A percentile compares a stretch with the other conserved stretches of the same genome.
Conservation (phyloP, 2,888 invertebrate species). For the Leucophora obtusa region DNA sequence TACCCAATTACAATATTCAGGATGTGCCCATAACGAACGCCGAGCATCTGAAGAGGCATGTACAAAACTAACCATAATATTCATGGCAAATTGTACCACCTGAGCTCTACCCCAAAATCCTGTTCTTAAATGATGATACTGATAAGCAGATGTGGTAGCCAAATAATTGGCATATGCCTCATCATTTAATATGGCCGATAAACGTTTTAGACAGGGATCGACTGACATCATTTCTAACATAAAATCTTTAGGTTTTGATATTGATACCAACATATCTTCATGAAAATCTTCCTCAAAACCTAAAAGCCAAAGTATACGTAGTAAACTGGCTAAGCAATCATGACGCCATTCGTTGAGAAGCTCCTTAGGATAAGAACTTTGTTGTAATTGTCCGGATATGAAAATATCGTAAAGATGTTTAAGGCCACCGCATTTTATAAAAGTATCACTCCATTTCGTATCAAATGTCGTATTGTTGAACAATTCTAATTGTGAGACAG, state of each 20-base stretch:
- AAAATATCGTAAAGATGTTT: conserved; percentile 94
- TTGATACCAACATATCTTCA: conserved; percentile 81
- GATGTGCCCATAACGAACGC: conserved; percentile 86
- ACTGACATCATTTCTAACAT: conserved; percentile 91
- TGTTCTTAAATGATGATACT: conserved; percentile 91
- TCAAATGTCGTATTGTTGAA: conserved; percentile 52
- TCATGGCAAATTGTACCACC: conserved; percentile 95
- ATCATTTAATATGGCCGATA: conserved; percentile 92
- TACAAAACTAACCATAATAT: conserved; percentile 94
- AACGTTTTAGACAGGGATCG: conserved; percentile 88
- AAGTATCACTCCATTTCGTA: conserved; percentile 86
- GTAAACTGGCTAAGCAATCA: conserved; percentile 92
- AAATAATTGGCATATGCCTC: conserved; percentile 83
- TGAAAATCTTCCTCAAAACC: conserved; percentile 83
- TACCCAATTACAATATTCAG: conserved; percentile 88
- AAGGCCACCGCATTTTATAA: conserved; percentile 92
- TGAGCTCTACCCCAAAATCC: conserved; percentile 96
- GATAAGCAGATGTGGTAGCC: conserved; percentile 75
- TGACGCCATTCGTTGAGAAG: conserved; percentile 90
- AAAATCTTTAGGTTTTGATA: conserved; percentile 81
- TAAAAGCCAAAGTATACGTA: conserved; percentile 91
- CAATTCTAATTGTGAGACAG: conserved; percentile 35
- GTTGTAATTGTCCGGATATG: conserved; percentile 90
- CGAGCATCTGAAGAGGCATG: conserved; percentile 91
- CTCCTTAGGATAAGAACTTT: conserved; percentile 84